These are phyloP conservation scores for Sesamia nonagrioides DNA, from an alignment of 1,140 invertebrate genomes.

Conservation along the genomic window DNA sequence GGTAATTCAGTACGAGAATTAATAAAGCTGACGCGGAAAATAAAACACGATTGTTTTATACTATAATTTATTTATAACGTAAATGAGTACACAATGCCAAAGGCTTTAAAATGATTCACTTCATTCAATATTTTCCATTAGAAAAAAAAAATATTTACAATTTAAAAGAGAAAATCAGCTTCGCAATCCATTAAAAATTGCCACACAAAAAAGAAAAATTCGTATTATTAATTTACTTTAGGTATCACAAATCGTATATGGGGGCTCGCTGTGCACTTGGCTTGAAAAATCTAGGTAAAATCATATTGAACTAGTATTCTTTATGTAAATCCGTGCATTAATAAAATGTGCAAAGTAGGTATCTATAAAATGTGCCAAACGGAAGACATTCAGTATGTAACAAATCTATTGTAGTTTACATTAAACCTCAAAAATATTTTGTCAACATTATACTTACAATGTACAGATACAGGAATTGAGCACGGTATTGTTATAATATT, in stretches of 20 bases:
- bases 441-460: slow-evolving; percentile 84
- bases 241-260: slow-evolving; percentile 83
- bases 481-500: slow-evolving; percentile 78
- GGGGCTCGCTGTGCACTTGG: slow-evolving; percentile 83
- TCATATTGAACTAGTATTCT: slow-evolving; percentile 58
- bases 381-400: slow-evolving; percentile 86
- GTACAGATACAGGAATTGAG: slow-evolving; percentile 86
- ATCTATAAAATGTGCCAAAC: slow-evolving; percentile 84
- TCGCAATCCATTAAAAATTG: slow-evolving; percentile 83
- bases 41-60: slow-evolving; percentile 75
- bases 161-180: slow-evolving; percentile 83
- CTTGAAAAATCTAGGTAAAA: slow-evolving; percentile 64
- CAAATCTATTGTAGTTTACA: slow-evolving; percentile 79
- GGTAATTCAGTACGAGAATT: neutral
- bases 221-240: slow-evolving; percentile 71
- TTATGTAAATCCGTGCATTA: slow-evolving; percentile 67
- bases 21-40: slow-evolving; percentile 50
- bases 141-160: slow-evolving; percentile 85
- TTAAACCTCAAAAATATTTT: slow-evolving; percentile 76
- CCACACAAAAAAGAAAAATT: slow-evolving; percentile 73
- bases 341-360: slow-evolving; percentile 79
- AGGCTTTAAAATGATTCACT: slow-evolving; percentile 85
- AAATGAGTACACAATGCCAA: slow-evolving; percentile 87
- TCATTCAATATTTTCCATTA: slow-evolving; percentile 83
- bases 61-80: slow-evolving; percentile 87